Conservation (phyloP, 2,888 invertebrate species). For the Drosophila tanythrix region DNA sequence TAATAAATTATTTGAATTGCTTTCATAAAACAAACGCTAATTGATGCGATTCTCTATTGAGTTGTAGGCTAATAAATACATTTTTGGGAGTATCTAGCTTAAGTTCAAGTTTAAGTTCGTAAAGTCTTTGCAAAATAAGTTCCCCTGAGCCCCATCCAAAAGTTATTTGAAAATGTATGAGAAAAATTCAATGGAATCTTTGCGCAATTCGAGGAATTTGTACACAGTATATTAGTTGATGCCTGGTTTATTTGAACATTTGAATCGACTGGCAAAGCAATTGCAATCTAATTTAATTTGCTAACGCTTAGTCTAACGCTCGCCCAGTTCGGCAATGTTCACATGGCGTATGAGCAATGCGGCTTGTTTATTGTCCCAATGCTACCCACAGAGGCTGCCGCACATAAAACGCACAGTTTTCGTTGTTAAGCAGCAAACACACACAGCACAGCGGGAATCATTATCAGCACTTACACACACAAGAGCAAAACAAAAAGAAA, state of each 20-base stretch:
- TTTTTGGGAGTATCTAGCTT: not conserved
- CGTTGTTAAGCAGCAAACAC: slow-evolving; percentile 40
- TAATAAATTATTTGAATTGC: not conserved
- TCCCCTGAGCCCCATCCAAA: not conserved
- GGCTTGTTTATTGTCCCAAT: slow-evolving; percentile 68
- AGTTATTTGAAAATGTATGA: slow-evolving; percentile 3
- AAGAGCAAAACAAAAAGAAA: not conserved
- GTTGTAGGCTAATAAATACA: not conserved
- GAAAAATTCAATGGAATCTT: slow-evolving; percentile 10
- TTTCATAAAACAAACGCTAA: not conserved
- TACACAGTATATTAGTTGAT: slow-evolving; percentile 10
- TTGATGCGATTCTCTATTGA: not conserved
- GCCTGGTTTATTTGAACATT: slow-evolving; percentile 47
- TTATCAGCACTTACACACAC: slow-evolving; percentile 70
- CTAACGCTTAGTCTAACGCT: slow-evolving; percentile 18
- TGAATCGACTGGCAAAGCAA: slow-evolving; percentile 58
- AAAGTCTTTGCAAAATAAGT: not conserved
- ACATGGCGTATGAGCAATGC: slow-evolving; percentile 73
- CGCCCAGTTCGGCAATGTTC: slow-evolving; percentile 2
- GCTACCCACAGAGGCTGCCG: slow-evolving; percentile 40
- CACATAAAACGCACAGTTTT: slow-evolving; percentile 64
- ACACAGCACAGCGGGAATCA: slow-evolving; percentile 53
- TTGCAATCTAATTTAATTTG: slow-evolving; percentile 73
- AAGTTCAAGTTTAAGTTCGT: not conserved
- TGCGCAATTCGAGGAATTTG: slow-evolving; percentile 21